Conservation (phyloP, 1,140 invertebrate genomes). For the Cecropterus lyciades region DNA sequence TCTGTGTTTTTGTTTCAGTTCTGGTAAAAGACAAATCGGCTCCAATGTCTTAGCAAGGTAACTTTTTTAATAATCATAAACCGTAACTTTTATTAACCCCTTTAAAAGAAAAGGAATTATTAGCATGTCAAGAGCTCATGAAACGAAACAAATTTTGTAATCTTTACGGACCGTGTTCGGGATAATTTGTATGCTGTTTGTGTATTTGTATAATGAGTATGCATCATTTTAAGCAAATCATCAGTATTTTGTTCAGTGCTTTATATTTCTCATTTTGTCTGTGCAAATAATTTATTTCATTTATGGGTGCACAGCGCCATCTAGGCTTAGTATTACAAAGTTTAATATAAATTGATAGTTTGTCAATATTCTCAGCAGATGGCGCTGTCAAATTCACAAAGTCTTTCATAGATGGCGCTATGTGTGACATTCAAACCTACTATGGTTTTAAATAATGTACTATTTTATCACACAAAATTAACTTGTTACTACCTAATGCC, state of each 20-base stretch:
- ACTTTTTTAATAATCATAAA: slow-evolving; percentile 48
- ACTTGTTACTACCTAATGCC: too few species aligned
- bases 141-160: too few species aligned
- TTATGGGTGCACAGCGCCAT: slow-evolving; percentile 47
- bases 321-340: slow-evolving; percentile 39
- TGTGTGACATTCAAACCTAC: slow-evolving; percentile 1
- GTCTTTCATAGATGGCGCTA: slow-evolving; percentile 58
- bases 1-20: slow-evolving; percentile 86
- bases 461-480: too few species aligned
- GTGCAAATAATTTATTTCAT: not conserved
- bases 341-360: slow-evolving; percentile 4
- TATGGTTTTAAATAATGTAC: slow-evolving; percentile 9
- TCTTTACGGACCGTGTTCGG: too few species aligned
- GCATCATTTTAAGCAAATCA: too few species aligned
- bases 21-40: slow-evolving; percentile 90
- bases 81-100: too few species aligned
- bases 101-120: too few species aligned
- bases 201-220: too few species aligned
- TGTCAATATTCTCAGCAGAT: slow-evolving; percentile 35
- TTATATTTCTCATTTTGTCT: too few species aligned
- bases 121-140: too few species aligned
- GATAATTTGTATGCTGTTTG: too few species aligned
- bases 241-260: too few species aligned
- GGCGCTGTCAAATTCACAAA: slow-evolving; percentile 35
- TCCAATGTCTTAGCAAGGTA: slow-evolving; percentile 94